Conservation (phyloP, 1,140 invertebrate species). For the Drosophila busckii region DNA sequence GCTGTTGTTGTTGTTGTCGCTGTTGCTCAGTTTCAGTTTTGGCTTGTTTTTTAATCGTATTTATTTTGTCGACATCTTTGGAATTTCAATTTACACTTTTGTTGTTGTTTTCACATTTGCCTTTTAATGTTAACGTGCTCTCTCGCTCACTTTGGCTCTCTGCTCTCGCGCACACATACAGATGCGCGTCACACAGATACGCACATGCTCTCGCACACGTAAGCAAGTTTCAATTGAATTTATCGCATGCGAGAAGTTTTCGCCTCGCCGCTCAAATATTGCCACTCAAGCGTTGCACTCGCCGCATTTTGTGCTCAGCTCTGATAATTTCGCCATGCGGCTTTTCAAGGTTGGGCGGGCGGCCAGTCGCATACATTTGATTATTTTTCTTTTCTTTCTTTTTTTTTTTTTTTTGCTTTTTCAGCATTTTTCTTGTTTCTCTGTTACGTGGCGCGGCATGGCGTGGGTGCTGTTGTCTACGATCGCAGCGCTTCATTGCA, state of each 20-base stretch:
- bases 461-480: constrained; percentile 9
- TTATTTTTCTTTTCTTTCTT: constrained; percentile 26
- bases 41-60: constrained; percentile 51
- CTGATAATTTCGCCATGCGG: constrained; percentile 13
- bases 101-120: constrained; percentile 53
- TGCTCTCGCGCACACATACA: neutral
- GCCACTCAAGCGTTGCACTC: constrained; percentile 15
- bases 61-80: constrained; percentile 75
- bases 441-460: neutral
- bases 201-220: constrained; percentile 36
- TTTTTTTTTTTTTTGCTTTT: constrained; percentile 31
- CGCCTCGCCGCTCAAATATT: neutral
- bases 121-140: constrained; percentile 25
- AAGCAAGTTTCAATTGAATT: constrained; percentile 12
- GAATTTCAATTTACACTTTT: constrained; percentile 78
- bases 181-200: constrained; percentile 45
- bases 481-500: neutral
- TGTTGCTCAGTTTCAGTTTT: constrained; percentile 29
- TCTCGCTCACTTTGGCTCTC: constrained; percentile 3
- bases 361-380: too few relatives aligned
- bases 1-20: constrained; percentile 25
- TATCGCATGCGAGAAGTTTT: constrained; percentile 58
- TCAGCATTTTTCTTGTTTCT: constrained; percentile 23
- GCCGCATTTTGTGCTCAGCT: constrained; percentile 9
- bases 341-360: constrained; percentile 49